Base-by-base conservation (phyloP, 2,888 invertebrate species). In the Thelaira solivaga region DNA sequence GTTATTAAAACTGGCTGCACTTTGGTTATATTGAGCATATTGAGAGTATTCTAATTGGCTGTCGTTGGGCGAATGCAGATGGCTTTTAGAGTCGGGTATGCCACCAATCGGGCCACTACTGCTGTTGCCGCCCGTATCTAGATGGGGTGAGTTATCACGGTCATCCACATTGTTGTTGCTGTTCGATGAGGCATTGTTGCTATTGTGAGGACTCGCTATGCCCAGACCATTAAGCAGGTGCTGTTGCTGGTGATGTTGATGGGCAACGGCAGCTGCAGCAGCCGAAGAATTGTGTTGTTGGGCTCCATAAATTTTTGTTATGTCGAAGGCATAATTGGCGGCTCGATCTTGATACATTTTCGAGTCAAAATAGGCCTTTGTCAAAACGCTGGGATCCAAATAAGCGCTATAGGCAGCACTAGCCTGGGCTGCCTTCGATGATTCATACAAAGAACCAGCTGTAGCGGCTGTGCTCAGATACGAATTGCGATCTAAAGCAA, bases 331-430 rank as follows among this genome's bases (percentile, higher is more conserved):
- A 84, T 89, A 89, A 79, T 89, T 89, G 80, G 89, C 87, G 24
- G 88, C 89, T 57, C 89, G 86, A 83, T 89, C 89, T 82, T 89
- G 89, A 80, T 89, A 89, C 88, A 89, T 89, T 83, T 89, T 89
- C 72, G 89, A 89, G 80, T 89, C 89, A 72, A 89, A 89, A 82
- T 89, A 89, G 31, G 89, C 89, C 84, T 89, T 89, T 55, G 89
- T 89, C 62, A 89, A 85, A 74, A 89, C 89, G 77, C 87, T 88
- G 74, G 89, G 89, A 81, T 89, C 89, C 81, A 89, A 82, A 77
- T 89, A 89, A 81, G 89, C 88, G 84, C 88, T 88, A 49, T 89
- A 89, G 18, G 89, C 86, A 20, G 86, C 88, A 80, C 88, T 88
- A 29, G 89, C 88, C 83, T 88, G 88, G 5, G 86, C 84, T 5